Base-by-base conservation (phyloP, 2,797 vertebrate genomes). In the Sebastes matsubarae region DNA sequence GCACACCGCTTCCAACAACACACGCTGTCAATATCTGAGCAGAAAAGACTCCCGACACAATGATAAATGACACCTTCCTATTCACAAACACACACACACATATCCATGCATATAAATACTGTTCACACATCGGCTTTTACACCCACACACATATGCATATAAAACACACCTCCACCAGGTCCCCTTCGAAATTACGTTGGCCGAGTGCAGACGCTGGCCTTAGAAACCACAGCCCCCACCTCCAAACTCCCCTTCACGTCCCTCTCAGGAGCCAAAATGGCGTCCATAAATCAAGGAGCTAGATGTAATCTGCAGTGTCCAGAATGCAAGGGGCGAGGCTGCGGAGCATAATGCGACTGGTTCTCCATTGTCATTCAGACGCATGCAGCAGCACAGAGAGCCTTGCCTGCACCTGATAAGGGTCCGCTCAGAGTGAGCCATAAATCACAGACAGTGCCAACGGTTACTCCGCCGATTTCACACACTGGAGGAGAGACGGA, bases 221-320 rank as follows among this genome's bases (percentile, higher is more conserved):
- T 91, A 90, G 84, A 93, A 93, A 87, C 82, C 81, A 63, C 87
- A 75, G 38, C n/a, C 71, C 72, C 50, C 75, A 84, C 82, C 87
- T 82, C 83, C 85, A 81, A 88, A 78, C 87, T 89, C 90, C 88
- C 87, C 86, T 88, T 87, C 90, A 83, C 84, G 90, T 89, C 87
- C 93, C 91, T 93, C 91, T 92, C 92, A 93, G 92, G 92, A 92
- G 89, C 92, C 96, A 97, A 97, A 97, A 97, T 96, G 95, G 96
- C 96, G 94, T 96, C 96, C 94, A 97, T 99, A 98, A 99, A 99
- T 99, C 98, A 98, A 96, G 96, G 94, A 89, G 94, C 95, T 91
- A 97, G 97, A 98, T 98, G 97, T 97, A 98, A 99, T 99, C 97
- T 97, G 96, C 92, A 93, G 96, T 97, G 96, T 97, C 97, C 97